Evolutionary conservation across 2,888 invertebrate species (phyloP).

Genomic region (Myathropa florea): DNA sequence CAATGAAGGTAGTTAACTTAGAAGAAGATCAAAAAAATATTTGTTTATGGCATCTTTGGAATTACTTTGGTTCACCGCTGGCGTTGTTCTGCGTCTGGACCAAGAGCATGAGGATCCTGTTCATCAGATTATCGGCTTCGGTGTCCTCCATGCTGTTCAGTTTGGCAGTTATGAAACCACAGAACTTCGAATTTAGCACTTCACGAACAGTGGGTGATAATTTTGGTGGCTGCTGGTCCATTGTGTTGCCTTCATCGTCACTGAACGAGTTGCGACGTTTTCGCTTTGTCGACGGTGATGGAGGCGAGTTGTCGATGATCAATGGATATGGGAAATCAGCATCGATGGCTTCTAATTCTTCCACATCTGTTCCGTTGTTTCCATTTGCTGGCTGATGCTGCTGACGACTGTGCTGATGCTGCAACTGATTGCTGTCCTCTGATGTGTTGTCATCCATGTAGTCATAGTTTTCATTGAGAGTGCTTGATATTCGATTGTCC

Average conservation of each 20-base stretch:
- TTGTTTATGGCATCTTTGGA: neutral
- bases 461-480: conserved; percentile 77
- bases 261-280: conserved; percentile 37
- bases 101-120: conserved; percentile 77
- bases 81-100: conserved; percentile 75
- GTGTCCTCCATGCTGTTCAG: conserved; percentile 79
- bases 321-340: conserved; percentile 79
- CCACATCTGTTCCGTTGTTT: conserved; percentile 74
- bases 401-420: conserved; percentile 71
- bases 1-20: conserved; percentile 1
- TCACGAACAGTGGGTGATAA: conserved; percentile 78
- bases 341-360: conserved; percentile 79
- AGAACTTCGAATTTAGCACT: conserved; percentile 78
- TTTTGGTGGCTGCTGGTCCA: conserved; percentile 71
- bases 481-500: conserved; percentile 79
- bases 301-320: conserved; percentile 75
- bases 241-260: conserved; percentile 58
- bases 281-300: conserved; percentile 73
- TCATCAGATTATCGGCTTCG: conserved; percentile 79
- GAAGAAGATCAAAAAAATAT: neutral
- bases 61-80: neutral
- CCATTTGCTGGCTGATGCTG: conserved; percentile 29
- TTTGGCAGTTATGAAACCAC: conserved; percentile 79
- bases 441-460: conserved; percentile 74
- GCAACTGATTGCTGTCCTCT: conserved; percentile 61